These are phyloP conservation scores for Psittacula derbiana DNA, from an alignment of 2,797 vertebrate genomes.

Conservation along the genomic window DNA sequence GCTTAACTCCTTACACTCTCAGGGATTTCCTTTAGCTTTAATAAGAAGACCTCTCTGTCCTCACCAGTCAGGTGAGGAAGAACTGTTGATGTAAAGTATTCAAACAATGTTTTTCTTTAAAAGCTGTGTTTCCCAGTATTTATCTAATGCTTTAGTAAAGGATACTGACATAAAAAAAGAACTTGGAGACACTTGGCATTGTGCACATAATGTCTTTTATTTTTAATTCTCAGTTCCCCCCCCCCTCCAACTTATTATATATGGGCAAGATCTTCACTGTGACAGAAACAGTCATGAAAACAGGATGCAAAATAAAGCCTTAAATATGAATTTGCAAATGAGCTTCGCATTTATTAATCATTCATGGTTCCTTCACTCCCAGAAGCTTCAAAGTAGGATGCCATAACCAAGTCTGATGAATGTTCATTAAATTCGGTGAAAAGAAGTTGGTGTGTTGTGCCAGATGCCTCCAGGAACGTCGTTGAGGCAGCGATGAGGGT, in stretches of 20 bases:
- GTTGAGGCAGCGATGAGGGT: not conserved
- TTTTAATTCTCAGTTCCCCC: not conserved
- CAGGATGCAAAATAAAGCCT: not conserved
- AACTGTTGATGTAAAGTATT: not conserved
- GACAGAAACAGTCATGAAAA: not conserved
- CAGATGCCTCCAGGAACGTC: not conserved
- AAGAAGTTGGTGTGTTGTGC: not conserved
- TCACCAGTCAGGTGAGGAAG: not conserved
- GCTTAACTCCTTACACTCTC: not conserved
- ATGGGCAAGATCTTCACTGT: not conserved
- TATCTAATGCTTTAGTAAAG: not conserved
- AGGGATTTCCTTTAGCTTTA: not conserved
- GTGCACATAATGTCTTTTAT: not conserved
- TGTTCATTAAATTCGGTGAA: not conserved
- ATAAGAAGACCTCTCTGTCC: not conserved
- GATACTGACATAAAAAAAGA: not conserved
- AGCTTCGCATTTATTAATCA: not conserved
- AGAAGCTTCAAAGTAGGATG: not conserved
- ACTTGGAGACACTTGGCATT: not conserved
- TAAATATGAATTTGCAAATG: not conserved
- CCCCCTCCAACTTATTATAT: not conserved
- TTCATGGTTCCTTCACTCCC: not conserved
- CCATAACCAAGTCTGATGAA: not conserved
- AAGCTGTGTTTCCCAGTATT: not conserved
- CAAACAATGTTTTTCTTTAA: not conserved